These are phyloP conservation scores for Gobiocypris rarus DNA, from an alignment of 2,113 vertebrate species.

Conservation along the genomic window DNA sequence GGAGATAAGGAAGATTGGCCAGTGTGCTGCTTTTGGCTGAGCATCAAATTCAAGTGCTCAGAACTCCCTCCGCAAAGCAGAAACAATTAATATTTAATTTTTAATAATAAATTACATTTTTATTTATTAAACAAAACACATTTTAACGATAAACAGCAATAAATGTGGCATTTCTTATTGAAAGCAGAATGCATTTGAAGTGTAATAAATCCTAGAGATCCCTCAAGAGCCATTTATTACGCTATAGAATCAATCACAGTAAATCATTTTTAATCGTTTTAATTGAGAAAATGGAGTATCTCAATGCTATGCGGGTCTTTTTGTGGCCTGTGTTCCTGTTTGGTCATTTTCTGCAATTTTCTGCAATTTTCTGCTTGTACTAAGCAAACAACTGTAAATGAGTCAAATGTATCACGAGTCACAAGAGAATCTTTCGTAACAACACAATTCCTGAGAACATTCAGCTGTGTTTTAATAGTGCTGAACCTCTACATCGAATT, in stretches of 20 bases:
- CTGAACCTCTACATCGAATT: slow-evolving; percentile 2
- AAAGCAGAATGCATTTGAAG: not conserved
- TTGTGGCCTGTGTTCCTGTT: not conserved
- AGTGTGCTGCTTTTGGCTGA: slow-evolving; percentile 3
- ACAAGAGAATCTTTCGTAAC: not conserved
- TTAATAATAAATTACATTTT: not conserved
- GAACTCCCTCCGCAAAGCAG: not conserved
- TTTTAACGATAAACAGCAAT: not conserved
- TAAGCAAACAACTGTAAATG: not conserved
- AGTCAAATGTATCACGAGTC: not conserved
- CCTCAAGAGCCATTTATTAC: not conserved
- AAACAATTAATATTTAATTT: slow-evolving; percentile 3
- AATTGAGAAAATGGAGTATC: slow-evolving; percentile 1
- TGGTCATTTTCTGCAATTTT: slow-evolving; percentile 1
- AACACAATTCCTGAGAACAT: not conserved
- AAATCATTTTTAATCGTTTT: slow-evolving; percentile 27
- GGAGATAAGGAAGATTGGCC: slow-evolving; percentile 26
- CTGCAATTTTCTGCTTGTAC: not conserved
- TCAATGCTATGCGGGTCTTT: not conserved
- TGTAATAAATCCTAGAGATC: not conserved
- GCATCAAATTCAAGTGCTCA: not conserved
- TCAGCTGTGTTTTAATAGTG: slow-evolving; percentile 1
- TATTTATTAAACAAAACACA: slow-evolving; percentile 1
- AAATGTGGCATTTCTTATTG: not conserved
- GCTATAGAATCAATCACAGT: not conserved